Base-by-base conservation (phyloP, 2,888 invertebrate genomes). In the Sminthurides aquaticus region DNA sequence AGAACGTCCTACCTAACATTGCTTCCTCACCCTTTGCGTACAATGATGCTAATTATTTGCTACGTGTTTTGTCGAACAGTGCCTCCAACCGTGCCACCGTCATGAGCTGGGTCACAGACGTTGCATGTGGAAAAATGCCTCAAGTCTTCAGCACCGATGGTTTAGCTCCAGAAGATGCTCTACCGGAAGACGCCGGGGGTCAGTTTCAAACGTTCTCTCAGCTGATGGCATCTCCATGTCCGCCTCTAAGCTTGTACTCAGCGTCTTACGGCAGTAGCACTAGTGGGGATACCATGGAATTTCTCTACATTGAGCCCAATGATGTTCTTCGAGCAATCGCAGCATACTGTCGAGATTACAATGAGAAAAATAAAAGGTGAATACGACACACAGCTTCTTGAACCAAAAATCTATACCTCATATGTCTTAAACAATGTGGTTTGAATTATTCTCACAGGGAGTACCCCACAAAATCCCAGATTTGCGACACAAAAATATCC, bases 251-350 rank as follows among this genome's bases (percentile, higher is more conserved):
- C n/a, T n/a, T n/a, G n/a, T n/a, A n/a, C 18, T 67, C 69, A 8
- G 49, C 65, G 15, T 43, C 11, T 52, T 65, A 65, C 1, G 22
- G 52, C 54, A 64, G 57, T 18, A 67, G 60, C n/a, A 62, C 57
- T 48, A 62, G 66, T 1, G 62, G 64, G 24, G 66, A 57, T 1
- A 68, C 67, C 20, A 56, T 64, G 3, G 70, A 72, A 27, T 69
- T 71, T 52, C 60, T 71, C 22, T 72, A 65, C 29, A 67, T 72
- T 26, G 65, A 69, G 3, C 69, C 71, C 0, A 66, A 67, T 27
- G 73, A 70, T 43, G 71, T 73, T 25, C 64, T 72, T 20, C 34
- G 59, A 20, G 72, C 71, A 15, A 48, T 73, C 18, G 66, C 67
- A 1, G 69, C 69, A 28, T 73, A 72, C 60, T 69, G 68, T 60